Percentiles rank a stretch among this genome's conserved stretches.
Evolutionary conservation across 2,113 vertebrate species (phyloP).

Genomic region (Burhinus oedicnemus): DNA sequence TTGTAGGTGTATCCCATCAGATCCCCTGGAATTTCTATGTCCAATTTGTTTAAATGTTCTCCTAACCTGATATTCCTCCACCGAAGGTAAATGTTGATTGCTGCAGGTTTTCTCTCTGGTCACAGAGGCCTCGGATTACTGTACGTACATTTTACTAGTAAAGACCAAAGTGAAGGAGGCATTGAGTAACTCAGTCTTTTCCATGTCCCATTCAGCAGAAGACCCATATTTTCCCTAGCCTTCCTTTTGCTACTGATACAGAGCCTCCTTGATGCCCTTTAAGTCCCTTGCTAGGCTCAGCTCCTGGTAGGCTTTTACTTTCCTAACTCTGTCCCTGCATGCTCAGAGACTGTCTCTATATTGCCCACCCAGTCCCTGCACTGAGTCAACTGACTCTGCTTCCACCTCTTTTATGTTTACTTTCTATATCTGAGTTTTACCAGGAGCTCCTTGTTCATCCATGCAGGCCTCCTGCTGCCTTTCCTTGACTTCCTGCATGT

Average conservation of each 20-base stretch:
- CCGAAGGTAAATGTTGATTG: background rate
- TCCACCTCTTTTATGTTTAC: background rate
- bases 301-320: background rate
- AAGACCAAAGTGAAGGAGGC: background rate
- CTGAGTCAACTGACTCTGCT: background rate
- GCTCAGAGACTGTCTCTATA: background rate
- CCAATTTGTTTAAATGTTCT: background rate
- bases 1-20: fast-evolving
- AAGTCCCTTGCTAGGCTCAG: background rate
- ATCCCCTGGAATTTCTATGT: background rate
- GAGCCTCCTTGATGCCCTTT: background rate
- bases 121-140: background rate
- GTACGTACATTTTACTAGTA: background rate
- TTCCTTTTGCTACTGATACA: background rate
- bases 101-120: background rate
- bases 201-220: background rate
- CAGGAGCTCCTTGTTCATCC: background rate
- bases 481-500: background rate
- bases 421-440: background rate
- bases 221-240: background rate
- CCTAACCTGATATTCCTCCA: background rate
- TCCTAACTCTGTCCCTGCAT: background rate
- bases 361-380: background rate
- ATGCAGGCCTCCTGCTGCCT: background rate
- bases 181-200: background rate